phyloP scores from a whole-genome alignment of 64 coral and sea anemone genomes.

The Acropora tenuis region DNA sequence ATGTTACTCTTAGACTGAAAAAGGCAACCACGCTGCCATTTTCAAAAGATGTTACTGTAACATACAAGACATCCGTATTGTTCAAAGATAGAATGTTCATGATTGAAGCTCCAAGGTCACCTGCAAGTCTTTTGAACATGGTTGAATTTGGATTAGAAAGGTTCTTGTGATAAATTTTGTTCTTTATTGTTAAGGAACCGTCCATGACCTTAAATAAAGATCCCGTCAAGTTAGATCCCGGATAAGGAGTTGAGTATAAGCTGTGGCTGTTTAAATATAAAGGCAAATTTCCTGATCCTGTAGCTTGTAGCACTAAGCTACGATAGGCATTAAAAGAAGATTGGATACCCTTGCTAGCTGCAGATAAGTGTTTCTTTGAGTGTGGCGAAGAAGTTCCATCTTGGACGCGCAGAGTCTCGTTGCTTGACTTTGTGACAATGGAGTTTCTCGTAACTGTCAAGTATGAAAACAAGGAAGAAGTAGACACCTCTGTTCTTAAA shows the following conservation, averaged over 20 bases:
- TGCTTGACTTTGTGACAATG: background rate
- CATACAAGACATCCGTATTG: background rate
- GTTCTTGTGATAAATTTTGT: background rate
- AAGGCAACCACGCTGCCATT: constrained; percentile 23
- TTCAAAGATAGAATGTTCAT: constrained; percentile 1
- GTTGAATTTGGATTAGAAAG: constrained; percentile 23
- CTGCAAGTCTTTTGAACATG: constrained; percentile 19
- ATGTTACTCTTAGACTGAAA: background rate
- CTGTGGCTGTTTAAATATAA: background rate
- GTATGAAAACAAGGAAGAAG: background rate
- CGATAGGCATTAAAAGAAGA: too few species aligned
- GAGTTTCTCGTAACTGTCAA: background rate
- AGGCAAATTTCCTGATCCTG: too few species aligned
- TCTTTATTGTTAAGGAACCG: constrained; percentile 19
- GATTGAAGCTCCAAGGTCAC: background rate
- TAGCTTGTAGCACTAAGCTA: too few species aligned
- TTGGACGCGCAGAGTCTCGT: background rate
- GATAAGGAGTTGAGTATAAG: too few species aligned
- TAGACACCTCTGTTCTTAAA: background rate
- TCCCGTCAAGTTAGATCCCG: too few species aligned
- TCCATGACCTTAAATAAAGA: background rate
- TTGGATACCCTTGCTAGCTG: too few species aligned
- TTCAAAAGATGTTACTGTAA: constrained; percentile 1
- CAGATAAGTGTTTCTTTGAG: too few species aligned
- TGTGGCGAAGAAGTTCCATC: background rate